Conservation (phyloP, 2,797 vertebrate genomes). For the Eurystomus glaucurus region DNA sequence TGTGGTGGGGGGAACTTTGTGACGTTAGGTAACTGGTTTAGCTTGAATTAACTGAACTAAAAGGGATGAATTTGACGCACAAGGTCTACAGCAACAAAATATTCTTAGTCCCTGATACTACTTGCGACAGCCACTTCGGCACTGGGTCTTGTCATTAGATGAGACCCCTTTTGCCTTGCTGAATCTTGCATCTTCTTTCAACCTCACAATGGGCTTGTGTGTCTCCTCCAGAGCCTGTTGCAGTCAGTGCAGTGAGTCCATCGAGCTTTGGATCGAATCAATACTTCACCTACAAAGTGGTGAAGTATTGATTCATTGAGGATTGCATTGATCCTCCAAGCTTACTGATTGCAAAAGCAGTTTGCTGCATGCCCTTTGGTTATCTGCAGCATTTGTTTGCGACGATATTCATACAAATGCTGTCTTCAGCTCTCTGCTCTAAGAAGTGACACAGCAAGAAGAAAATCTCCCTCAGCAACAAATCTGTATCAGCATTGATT, state of each 20-base stretch:
- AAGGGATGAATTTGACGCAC: neutral
- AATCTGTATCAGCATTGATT: neutral
- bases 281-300: neutral
- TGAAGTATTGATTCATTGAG: neutral
- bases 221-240: neutral
- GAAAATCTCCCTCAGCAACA: conserved; percentile 7
- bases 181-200: neutral
- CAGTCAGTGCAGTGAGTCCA: neutral
- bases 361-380: neutral
- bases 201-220: fast-evolving
- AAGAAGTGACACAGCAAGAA: neutral
- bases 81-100: neutral
- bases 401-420: neutral
- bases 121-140: neutral
- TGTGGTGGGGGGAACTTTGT: neutral
- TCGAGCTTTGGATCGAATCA: neutral
- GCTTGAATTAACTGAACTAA: neutral
- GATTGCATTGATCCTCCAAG: neutral
- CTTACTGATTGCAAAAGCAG: neutral
- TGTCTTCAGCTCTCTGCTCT: neutral
- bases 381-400: neutral
- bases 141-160: neutral
- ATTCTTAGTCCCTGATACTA: neutral
- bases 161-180: neutral
- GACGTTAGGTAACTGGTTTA: neutral